phyloP scores from a whole-genome alignment of 2,797 vertebrate species.

The Anguilla anguilla region DNA sequence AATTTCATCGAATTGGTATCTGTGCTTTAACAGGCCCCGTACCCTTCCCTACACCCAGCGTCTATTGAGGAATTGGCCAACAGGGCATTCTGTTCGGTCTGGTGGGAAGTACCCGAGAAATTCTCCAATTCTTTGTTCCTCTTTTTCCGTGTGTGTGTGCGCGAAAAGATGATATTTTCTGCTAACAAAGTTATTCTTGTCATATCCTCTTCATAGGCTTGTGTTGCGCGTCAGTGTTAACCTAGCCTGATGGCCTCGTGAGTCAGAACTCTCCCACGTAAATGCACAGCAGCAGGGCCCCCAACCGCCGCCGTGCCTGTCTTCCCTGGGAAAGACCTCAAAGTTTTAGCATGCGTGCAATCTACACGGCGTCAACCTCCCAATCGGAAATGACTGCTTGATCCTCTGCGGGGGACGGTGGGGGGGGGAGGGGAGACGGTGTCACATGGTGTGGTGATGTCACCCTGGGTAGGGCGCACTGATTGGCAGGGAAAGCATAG shows the following conservation, averaged over 20 bases:
- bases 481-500: neutral
- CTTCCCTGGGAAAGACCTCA: neutral
- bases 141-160: neutral
- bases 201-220: neutral
- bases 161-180: neutral
- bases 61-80: neutral
- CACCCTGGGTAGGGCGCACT: neutral
- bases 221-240: neutral
- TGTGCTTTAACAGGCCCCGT: too few relatives aligned
- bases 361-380: neutral
- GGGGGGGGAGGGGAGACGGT: neutral
- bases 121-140: too few relatives aligned
- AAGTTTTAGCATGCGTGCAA: neutral
- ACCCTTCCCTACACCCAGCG: too few relatives aligned
- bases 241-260: neutral
- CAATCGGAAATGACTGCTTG: neutral
- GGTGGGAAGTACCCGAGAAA: neutral
- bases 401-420: neutral
- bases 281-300: neutral
- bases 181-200: neutral
- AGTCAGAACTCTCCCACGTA: slow-evolving; percentile 28
- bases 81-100: neutral
- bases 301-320: neutral
- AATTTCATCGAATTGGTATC: too few relatives aligned
- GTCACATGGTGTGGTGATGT: neutral